Evolutionary conservation across 2,113 vertebrate genomes (phyloP).

Genomic region (Oncorhynchus gorbuscha): DNA sequence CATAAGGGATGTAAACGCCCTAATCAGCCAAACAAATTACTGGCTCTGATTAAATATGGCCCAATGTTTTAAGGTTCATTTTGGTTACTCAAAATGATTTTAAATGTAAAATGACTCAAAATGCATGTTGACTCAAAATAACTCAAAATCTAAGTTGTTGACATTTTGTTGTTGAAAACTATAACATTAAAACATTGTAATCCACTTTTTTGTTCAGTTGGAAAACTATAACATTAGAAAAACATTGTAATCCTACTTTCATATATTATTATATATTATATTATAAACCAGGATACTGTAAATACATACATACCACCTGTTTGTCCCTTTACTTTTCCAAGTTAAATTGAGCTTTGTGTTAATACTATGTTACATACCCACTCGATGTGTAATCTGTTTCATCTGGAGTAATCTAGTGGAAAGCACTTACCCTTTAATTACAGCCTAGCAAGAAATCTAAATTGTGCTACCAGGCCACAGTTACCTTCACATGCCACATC

Average conservation of each 20-base stretch:
- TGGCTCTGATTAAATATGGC: neutral
- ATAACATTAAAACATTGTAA: neutral
- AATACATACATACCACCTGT: neutral
- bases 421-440: constrained; percentile 10
- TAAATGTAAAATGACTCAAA: too few species aligned
- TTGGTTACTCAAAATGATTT: neutral
- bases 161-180: neutral
- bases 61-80: neutral
- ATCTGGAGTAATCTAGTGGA: constrained; percentile 12
- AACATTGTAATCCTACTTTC: neutral
- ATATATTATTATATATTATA: too few species aligned
- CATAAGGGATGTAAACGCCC: neutral
- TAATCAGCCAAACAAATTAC: neutral
- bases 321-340: neutral
- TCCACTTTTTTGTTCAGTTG: too few species aligned
- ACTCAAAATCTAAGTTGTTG: too few species aligned
- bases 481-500: neutral
- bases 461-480: neutral
- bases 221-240: neutral
- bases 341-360: neutral
- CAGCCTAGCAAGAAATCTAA: neutral
- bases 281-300: neutral
- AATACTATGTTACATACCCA: neutral
- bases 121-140: too few species aligned
- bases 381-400: neutral